These are phyloP conservation scores for Copidosoma aretas DNA, from an alignment of 2,888 invertebrate genomes.

Conservation along the genomic window DNA sequence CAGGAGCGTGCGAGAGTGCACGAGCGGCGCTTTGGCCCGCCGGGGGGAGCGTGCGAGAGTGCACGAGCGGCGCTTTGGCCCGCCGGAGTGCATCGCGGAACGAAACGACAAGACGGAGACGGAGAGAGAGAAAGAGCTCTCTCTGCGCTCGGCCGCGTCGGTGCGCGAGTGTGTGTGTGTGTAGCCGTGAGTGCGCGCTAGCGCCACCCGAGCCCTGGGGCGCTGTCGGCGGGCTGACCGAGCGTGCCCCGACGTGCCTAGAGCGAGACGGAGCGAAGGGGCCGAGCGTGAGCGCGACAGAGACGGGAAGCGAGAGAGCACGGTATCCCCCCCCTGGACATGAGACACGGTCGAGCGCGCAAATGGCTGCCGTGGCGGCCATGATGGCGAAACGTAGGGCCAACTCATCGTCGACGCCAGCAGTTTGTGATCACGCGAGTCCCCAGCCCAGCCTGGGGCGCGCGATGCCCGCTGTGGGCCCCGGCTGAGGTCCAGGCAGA, in stretches of 20 bases:
- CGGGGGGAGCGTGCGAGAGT: not conserved
- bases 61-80: constrained; percentile 46
- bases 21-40: constrained; percentile 38
- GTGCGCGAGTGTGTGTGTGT: not conserved
- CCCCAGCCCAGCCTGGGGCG: not conserved
- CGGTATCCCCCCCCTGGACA: not conserved
- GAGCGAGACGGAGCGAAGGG: not conserved
- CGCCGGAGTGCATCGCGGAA: not conserved
- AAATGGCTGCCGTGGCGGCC: constrained; percentile 63
- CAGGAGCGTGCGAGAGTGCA: not conserved
- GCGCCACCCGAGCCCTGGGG: not conserved
- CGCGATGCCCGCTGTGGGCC: constrained; percentile 60
- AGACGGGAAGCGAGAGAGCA: not conserved
- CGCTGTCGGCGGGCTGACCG: not conserved
- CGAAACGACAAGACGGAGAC: constrained; percentile 40
- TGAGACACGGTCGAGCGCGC: constrained; percentile 50
- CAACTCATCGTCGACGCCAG: constrained; percentile 50
- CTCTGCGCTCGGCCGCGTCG: not conserved
- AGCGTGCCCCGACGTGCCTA: not conserved
- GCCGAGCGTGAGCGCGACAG: not conserved
- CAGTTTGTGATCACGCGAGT: not conserved
- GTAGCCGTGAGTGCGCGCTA: not conserved
- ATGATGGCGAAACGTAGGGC: constrained; percentile 61
- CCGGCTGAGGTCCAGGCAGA: constrained; percentile 87
- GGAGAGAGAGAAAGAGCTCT: not conserved